Evolutionary conservation across 2,888 invertebrate genomes (phyloP).

Genomic region (Stictocephala bisonia): DNA sequence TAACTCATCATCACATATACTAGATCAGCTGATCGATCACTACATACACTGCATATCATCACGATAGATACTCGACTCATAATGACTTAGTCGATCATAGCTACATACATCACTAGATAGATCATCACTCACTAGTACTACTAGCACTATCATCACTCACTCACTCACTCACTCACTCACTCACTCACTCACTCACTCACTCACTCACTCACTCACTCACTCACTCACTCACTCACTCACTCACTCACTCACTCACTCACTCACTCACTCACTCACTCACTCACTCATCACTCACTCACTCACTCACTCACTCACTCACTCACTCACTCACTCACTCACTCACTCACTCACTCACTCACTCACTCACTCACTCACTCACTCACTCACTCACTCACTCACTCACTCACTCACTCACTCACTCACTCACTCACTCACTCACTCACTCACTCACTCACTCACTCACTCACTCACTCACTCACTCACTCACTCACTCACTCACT

Average conservation of each 20-base stretch:
- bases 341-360: not conserved
- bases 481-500: too few relatives aligned
- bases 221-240: not conserved
- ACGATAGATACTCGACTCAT: too few relatives aligned
- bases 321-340: not conserved
- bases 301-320: not conserved
- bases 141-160: too few relatives aligned
- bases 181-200: not conserved
- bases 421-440: not conserved
- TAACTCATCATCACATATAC: too few relatives aligned
- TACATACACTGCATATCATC: too few relatives aligned
- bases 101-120: too few relatives aligned
- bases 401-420: not conserved
- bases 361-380: not conserved
- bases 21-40: too few relatives aligned
- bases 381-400: not conserved
- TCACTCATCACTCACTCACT: too few relatives aligned
- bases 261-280: too few relatives aligned
- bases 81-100: too few relatives aligned
- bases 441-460: not conserved
- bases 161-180: not conserved
- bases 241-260: not conserved
- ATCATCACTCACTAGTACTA: too few relatives aligned
- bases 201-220: not conserved
- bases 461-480: not conserved